Conservation (phyloP, 1,140 invertebrate genomes). For the Himalopsyche phryganea region DNA sequence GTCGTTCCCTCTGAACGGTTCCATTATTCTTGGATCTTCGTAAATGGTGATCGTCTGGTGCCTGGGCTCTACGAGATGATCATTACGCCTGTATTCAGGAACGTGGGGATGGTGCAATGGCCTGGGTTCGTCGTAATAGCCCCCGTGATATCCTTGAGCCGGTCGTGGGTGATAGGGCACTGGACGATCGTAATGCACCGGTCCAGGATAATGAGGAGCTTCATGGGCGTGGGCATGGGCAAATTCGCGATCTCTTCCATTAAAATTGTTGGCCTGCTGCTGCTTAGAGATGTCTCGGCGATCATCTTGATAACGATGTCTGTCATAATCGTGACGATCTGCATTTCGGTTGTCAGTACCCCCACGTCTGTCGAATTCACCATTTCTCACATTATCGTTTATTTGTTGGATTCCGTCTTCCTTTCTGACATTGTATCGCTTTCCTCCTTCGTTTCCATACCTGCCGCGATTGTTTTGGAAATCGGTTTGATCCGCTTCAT, state of each 20-base stretch:
- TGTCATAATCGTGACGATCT: constrained; percentile 50
- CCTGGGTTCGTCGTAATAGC: constrained; percentile 36
- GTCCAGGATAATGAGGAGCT: constrained; percentile 37
- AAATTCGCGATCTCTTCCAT: constrained; percentile 43
- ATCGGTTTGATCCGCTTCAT: constrained; percentile 54
- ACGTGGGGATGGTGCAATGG: constrained; percentile 41
- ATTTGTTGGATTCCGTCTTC: constrained; percentile 46
- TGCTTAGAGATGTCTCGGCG: constrained; percentile 45
- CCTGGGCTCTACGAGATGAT: constrained; percentile 43
- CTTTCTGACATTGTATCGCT: constrained; percentile 49
- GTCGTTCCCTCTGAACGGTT: constrained; percentile 40
- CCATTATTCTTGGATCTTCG: constrained; percentile 55
- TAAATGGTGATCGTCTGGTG: constrained; percentile 54
- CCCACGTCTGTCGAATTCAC: constrained; percentile 50
- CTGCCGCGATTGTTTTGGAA: constrained; percentile 50
- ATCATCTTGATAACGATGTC: constrained; percentile 53
- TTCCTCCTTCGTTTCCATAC: constrained; percentile 48
- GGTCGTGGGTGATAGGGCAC: constrained; percentile 32
- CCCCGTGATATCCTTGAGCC: constrained; percentile 1
- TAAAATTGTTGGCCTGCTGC: constrained; percentile 42
- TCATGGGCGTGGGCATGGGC: constrained; percentile 32
- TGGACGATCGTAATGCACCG: constrained; percentile 28
- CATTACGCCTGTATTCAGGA: constrained; percentile 42
- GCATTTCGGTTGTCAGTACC: constrained; percentile 47
- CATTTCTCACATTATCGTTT: constrained; percentile 45